These are phyloP conservation scores for Elgonia sp. DNA, from an alignment of 2,888 invertebrate genomes.

Conservation along the genomic window DNA sequence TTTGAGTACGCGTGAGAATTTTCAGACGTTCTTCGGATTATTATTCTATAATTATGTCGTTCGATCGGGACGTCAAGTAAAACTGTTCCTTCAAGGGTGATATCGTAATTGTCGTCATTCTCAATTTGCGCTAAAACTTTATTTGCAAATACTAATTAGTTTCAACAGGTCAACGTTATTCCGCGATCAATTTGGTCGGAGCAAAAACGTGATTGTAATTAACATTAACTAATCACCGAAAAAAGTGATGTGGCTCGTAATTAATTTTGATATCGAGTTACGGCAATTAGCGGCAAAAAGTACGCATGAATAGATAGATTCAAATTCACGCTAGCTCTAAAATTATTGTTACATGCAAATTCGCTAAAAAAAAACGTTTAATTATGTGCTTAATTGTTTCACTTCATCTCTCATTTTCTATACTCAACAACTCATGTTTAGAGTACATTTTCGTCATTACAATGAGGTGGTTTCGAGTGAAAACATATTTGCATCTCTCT, in stretches of 20 bases:
- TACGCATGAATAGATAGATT: not conserved
- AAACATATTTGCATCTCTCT: slow-evolving; percentile 64
- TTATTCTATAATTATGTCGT: slow-evolving; percentile 65
- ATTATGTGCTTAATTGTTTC: slow-evolving; percentile 15
- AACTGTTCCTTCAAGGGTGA: slow-evolving; percentile 30
- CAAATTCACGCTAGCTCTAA: not conserved
- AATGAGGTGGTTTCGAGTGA: slow-evolving; percentile 56
- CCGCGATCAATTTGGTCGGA: not conserved
- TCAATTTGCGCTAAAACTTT: slow-evolving; percentile 34
- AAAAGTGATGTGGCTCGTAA: not conserved
- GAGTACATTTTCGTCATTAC: slow-evolving; percentile 48
- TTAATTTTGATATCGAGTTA: not conserved
- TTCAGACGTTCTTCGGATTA: slow-evolving; percentile 48
- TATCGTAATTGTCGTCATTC: slow-evolving; percentile 48
- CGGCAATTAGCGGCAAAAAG: not conserved
- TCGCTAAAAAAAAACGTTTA: slow-evolving; percentile 4
- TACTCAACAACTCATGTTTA: slow-evolving; percentile 25
- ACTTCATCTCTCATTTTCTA: slow-evolving; percentile 26
- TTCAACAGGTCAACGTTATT: slow-evolving; percentile 11
- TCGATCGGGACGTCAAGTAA: slow-evolving; percentile 38
- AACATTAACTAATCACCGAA: not conserved
- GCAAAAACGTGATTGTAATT: slow-evolving; percentile 20
- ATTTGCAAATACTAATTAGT: slow-evolving; percentile 49
- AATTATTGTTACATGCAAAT: slow-evolving; percentile 17
- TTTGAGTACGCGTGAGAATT: slow-evolving; percentile 55